A percentile compares a stretch with the other conserved stretches of the same genome.
Evolutionary conservation across 37 sponge, comb jelly and placozoan genomes (phyloP).

Genomic region (Beroe forskalii): DNA sequence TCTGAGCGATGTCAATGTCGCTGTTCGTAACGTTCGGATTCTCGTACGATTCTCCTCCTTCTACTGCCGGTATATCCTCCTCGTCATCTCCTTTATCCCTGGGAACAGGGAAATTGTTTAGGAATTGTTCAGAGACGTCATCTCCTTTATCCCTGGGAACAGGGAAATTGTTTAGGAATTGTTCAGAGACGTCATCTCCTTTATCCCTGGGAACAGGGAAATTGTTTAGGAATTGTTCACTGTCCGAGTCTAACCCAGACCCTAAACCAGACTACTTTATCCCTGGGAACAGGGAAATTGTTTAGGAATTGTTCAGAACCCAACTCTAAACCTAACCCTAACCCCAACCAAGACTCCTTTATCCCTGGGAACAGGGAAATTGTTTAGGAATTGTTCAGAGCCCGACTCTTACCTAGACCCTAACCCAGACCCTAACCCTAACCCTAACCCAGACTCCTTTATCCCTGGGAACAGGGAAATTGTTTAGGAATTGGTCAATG

Average conservation of each 20-base stretch:
- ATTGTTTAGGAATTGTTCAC: too few relatives aligned
- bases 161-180: too few relatives aligned
- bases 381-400: too few relatives aligned
- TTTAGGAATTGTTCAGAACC: too few relatives aligned
- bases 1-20: constrained; percentile 4
- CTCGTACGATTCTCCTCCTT: constrained; percentile 3
- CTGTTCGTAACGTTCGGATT: neutral
- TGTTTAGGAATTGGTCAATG: too few relatives aligned
- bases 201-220: constrained; percentile 12
- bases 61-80: neutral
- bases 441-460: too few relatives aligned
- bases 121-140: too few relatives aligned
- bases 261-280: too few relatives aligned
- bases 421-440: too few relatives aligned
- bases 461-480: constrained; percentile 9
- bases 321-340: too few relatives aligned
- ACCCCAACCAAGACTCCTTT: too few relatives aligned
- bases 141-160: neutral
- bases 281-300: too few relatives aligned
- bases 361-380: constrained; percentile 9
- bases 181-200: neutral
- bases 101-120: neutral
- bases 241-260: neutral
- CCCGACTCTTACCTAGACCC: neutral
- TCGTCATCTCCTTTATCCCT: neutral